Percentiles rank a stretch among this genome's conserved stretches.
These are phyloP conservation scores for Mobula birostris DNA, from an alignment of 2,113 vertebrate genomes.

Conservation along the genomic window DNA sequence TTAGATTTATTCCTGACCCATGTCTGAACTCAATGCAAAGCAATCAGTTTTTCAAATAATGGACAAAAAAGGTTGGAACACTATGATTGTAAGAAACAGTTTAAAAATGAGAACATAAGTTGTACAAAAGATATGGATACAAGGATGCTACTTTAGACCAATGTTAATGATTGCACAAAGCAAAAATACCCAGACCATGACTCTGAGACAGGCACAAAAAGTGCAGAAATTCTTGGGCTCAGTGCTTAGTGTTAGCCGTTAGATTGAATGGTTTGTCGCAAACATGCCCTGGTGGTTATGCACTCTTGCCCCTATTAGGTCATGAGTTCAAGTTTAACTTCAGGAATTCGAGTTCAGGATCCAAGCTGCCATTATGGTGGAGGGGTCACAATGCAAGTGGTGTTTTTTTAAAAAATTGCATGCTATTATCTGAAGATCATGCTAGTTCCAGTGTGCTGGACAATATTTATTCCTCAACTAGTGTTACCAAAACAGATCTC, in stretches of 20 bases:
- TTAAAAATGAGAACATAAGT: not conserved
- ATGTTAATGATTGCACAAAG: not conserved
- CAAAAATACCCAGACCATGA: not conserved
- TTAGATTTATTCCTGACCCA: too few relatives aligned
- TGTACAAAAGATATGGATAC: not conserved
- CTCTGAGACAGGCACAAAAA: not conserved
- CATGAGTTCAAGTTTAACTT: not conserved
- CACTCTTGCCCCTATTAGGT: not conserved
- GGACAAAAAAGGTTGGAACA: not conserved
- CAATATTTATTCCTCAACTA: not conserved
- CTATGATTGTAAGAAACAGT: not conserved
- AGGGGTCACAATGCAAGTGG: too few relatives aligned
- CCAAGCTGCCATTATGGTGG: not conserved
- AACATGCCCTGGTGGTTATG: not conserved
- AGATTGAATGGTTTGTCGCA: not conserved
- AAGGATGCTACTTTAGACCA: not conserved
- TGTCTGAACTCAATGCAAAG: not conserved
- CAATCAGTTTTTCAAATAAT: not conserved
- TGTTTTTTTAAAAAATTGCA: not conserved
- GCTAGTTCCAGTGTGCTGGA: not conserved
- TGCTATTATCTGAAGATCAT: not conserved
- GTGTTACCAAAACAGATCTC: not conserved
- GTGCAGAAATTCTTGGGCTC: not conserved
- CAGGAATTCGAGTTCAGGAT: not conserved
- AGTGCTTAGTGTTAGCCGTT: not conserved